These are phyloP conservation scores for Meiosimyza decipiens DNA, from an alignment of 2,888 invertebrate genomes.

Conservation along the genomic window DNA sequence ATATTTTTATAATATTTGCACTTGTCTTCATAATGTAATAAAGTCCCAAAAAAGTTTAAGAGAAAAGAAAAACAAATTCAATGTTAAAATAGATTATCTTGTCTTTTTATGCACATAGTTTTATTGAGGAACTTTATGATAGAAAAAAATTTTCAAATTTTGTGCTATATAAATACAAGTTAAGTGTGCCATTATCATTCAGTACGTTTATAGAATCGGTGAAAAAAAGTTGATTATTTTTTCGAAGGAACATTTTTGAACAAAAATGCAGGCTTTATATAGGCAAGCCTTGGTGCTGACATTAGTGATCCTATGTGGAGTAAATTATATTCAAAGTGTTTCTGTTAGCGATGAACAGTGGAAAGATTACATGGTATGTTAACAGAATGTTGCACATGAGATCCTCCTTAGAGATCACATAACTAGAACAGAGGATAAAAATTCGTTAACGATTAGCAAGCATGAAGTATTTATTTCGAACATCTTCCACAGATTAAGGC, in stretches of 20 bases:
- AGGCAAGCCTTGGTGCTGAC: neutral
- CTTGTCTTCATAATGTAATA: neutral
- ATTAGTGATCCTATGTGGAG: neutral
- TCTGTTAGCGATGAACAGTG: slow-evolving; percentile 4
- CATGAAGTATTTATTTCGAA: no score
- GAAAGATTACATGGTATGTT: slow-evolving; percentile 17
- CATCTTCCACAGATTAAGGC: no score
- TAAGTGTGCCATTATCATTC: neutral
- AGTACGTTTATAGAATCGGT: neutral
- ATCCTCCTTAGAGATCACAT: neutral
- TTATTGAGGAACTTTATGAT: no score
- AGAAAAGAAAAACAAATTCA: slow-evolving; percentile 1
- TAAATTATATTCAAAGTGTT: slow-evolving; percentile 1
- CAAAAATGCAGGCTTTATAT: neutral
- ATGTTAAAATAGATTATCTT: slow-evolving; percentile 17
- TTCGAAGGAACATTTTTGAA: neutral
- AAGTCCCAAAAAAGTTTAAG: neutral
- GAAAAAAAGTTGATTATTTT: neutral
- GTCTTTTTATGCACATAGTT: no score
- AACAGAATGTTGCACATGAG: neutral
- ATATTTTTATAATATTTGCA: slow-evolving; percentile 7
- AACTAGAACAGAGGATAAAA: neutral
- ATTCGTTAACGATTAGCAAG: neutral
- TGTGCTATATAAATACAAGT: slow-evolving; percentile 10
- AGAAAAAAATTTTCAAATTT: neutral